phyloP scores from a whole-genome alignment of 2,888 invertebrate species.

The Pterostichus madidus region DNA sequence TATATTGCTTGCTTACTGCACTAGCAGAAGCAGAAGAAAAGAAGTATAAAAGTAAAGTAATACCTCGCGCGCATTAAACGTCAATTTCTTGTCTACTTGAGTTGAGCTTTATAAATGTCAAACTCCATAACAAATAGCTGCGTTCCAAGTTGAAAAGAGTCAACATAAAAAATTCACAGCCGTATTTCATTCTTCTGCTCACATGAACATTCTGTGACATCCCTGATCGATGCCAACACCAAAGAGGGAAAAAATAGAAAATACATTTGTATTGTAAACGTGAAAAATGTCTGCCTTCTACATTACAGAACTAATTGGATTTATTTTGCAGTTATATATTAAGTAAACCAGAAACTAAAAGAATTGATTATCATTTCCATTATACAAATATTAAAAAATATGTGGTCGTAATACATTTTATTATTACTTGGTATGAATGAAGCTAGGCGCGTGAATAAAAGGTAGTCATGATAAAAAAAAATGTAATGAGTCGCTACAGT shows the following conservation, averaged over 20 bases:
- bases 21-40: not conserved
- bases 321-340: too few relatives aligned
- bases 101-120: conserved; percentile 53
- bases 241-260: conserved; percentile 36
- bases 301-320: not conserved
- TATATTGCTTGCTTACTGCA: too few relatives aligned
- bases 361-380: too few relatives aligned
- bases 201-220: conserved; percentile 29
- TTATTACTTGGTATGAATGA: too few relatives aligned
- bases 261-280: not conserved
- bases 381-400: too few relatives aligned
- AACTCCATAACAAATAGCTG: conserved; percentile 48
- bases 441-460: too few relatives aligned
- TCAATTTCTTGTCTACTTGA: conserved; percentile 50
- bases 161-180: conserved; percentile 50
- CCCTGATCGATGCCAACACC: conserved; percentile 46
- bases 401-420: too few relatives aligned
- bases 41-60: conserved; percentile 31
- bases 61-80: conserved; percentile 41
- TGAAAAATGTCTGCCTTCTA: not conserved
- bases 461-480: too few relatives aligned
- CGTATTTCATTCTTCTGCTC: conserved; percentile 42
- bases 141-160: conserved; percentile 42
- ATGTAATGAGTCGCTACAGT: too few relatives aligned
- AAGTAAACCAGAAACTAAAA: too few relatives aligned